A percentile compares a stretch with the other conserved stretches of the same genome.
Evolutionary conservation across 2,113 vertebrate species (phyloP).

Genomic region (Psilopsiagon aurifrons): DNA sequence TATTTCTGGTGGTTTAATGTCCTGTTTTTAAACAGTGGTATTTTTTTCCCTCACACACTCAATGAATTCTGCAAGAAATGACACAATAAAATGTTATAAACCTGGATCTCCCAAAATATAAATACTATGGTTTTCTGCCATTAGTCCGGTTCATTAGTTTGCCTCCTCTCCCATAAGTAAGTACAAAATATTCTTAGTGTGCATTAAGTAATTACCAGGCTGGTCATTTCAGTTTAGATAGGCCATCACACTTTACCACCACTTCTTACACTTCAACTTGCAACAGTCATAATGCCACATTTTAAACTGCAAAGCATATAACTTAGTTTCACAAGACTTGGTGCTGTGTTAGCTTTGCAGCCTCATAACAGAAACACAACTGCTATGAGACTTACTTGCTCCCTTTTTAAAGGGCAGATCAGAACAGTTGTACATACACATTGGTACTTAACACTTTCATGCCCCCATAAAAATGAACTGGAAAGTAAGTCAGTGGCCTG

Average conservation of each 20-base stretch:
- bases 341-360: background rate
- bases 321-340: background rate
- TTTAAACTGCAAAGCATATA: background rate
- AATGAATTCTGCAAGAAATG: background rate
- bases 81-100: background rate
- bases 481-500: background rate
- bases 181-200: background rate
- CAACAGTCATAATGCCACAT: background rate
- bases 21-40: background rate
- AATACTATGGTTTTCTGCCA: background rate
- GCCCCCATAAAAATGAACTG: background rate
- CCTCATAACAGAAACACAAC: background rate
- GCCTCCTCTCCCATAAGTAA: background rate
- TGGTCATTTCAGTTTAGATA: background rate
- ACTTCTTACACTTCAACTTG: background rate
- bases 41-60: background rate
- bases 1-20: slow-evolving; percentile 3
- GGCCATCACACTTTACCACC: background rate
- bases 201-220: background rate
- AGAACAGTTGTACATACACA: background rate
- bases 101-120: background rate
- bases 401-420: background rate
- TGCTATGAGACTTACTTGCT: background rate
- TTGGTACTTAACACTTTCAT: background rate
- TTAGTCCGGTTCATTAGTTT: background rate